A percentile compares a stretch with the other conserved stretches of the same genome.
Conservation (phyloP, 1,140 invertebrate genomes). For the Chlorops oryzae region DNA sequence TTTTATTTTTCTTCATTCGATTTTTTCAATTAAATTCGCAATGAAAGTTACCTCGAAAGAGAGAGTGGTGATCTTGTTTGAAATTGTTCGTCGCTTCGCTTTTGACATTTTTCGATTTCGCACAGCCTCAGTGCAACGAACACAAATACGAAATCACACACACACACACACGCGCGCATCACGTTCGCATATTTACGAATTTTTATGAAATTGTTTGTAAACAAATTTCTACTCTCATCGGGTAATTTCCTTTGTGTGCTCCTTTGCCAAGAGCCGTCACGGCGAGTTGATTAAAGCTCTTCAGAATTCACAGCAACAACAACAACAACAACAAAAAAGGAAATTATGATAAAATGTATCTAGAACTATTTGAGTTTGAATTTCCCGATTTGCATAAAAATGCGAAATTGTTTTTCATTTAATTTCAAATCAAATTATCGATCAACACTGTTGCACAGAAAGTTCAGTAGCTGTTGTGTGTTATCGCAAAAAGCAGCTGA, state of each 20-base stretch:
- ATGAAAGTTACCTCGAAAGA: slow-evolving; percentile 12
- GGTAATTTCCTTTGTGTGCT: too few species aligned
- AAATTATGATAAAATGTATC: too few species aligned
- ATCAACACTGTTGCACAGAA: too few species aligned
- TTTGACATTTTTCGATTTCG: slow-evolving; percentile 18
- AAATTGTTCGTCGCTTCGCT: slow-evolving; percentile 15
- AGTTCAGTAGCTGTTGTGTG: too few species aligned
- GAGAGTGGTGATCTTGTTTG: slow-evolving; percentile 8
- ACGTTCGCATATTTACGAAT: slow-evolving; percentile 13
- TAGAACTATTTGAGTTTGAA: too few species aligned
- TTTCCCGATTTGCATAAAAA: too few species aligned
- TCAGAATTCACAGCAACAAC: slow-evolving; percentile 8
- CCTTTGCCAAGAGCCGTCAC: background rate
- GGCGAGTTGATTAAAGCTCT: background rate
- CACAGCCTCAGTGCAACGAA: background rate
- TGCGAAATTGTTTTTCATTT: too few species aligned
- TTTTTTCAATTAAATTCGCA: background rate
- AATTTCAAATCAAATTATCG: too few species aligned
- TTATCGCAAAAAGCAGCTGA: too few species aligned
- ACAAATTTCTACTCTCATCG: too few species aligned
- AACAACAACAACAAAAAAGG: slow-evolving; percentile 4
- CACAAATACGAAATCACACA: slow-evolving; percentile 21
- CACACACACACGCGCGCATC: slow-evolving; percentile 18
- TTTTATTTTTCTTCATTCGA: background rate
- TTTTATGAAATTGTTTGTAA: too few species aligned